Percentiles rank a stretch among this genome's conserved stretches.
phyloP scores from a whole-genome alignment of 2,797 vertebrate species.

The Urosaurus nigricauda region DNA sequence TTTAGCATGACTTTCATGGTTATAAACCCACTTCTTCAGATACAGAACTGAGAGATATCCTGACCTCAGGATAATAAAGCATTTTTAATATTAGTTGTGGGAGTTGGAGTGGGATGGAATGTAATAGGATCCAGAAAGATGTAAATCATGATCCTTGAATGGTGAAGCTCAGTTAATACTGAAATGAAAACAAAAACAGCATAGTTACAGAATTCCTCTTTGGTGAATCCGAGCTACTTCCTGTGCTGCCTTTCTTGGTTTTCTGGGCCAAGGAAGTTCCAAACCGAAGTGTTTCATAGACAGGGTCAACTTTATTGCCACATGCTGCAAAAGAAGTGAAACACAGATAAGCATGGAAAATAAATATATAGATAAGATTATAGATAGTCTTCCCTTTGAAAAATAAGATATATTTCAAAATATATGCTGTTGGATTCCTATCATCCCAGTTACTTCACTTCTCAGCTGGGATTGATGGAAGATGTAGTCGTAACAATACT shows the following conservation, averaged over 20 bases:
- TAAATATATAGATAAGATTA: neutral
- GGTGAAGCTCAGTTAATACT: neutral
- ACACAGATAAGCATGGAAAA: neutral
- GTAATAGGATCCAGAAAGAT: too few relatives aligned
- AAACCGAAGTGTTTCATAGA: slow-evolving; percentile 96
- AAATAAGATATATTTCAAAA: neutral
- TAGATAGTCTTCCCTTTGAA: neutral
- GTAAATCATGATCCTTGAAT: neutral
- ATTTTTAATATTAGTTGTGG: too few relatives aligned
- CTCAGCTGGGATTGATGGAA: too few relatives aligned
- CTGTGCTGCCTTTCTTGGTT: slow-evolving; percentile 88
- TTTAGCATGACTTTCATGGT: too few relatives aligned
- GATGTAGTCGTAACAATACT: too few relatives aligned
- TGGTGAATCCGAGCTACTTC: slow-evolving; percentile 92
- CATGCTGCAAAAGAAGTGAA: slow-evolving; percentile 85
- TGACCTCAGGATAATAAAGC: too few relatives aligned
- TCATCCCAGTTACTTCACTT: too few relatives aligned
- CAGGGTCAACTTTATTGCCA: slow-evolving; percentile 97
- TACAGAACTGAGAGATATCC: too few relatives aligned
- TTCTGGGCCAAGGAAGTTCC: slow-evolving; percentile 97
- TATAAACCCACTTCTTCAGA: too few relatives aligned
- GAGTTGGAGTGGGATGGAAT: too few relatives aligned
- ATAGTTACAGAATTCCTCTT: slow-evolving; percentile 91
- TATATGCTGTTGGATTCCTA: neutral
- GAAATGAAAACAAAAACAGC: neutral